Evolutionary conservation across 92 coral and sea anemone genomes (phyloP).

Genomic region (Pocillopora grandis): DNA sequence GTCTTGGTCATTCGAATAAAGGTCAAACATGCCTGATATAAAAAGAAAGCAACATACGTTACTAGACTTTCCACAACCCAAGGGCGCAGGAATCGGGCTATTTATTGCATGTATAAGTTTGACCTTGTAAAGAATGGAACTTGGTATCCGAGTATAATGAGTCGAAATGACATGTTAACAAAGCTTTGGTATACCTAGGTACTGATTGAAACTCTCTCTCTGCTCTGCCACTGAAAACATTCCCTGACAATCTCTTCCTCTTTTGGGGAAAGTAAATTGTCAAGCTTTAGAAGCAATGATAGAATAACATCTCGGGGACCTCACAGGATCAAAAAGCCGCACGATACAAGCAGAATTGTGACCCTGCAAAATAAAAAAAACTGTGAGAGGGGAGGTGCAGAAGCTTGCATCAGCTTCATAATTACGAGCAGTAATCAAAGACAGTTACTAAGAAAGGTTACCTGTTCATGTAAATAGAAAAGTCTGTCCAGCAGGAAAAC

Average conservation of each 20-base stretch:
- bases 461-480: slow-evolving; percentile 77
- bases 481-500: slow-evolving; percentile 79
- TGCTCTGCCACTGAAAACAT: background rate
- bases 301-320: slow-evolving; percentile 84
- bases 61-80: too few species aligned
- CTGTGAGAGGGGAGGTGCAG: background rate
- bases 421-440: background rate
- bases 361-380: slow-evolving; percentile 29
- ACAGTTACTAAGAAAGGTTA: background rate
- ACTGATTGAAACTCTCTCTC: background rate
- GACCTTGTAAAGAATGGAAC: too few species aligned
- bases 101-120: too few species aligned
- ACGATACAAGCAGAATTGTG: slow-evolving; percentile 58
- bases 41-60: too few species aligned
- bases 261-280: background rate
- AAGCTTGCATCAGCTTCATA: background rate
- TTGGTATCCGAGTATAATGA: too few species aligned
- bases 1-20: background rate
- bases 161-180: too few species aligned
- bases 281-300: slow-evolving; percentile 68
- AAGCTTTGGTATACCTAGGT: background rate
- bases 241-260: background rate
- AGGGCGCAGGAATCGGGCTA: too few species aligned
- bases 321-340: slow-evolving; percentile 77
- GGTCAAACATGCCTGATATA: background rate